These are phyloP conservation scores for Lasiurus borealis DNA, from an alignment of 2,113 vertebrate genomes.

Conservation along the genomic window DNA sequence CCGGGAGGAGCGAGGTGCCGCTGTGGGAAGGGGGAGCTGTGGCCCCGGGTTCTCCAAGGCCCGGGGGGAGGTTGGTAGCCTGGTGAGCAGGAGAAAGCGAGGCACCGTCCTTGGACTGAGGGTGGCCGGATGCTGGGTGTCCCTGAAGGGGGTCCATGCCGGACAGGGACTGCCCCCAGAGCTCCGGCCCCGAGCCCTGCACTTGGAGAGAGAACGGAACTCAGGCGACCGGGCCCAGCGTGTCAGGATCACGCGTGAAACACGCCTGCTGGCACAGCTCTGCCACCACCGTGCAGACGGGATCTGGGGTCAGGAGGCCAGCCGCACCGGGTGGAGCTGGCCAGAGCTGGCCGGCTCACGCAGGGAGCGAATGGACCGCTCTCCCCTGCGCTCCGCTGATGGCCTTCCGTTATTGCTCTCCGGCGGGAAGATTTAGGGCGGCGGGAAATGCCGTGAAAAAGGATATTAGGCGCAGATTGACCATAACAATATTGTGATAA, in stretches of 20 bases:
- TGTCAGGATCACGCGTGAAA: background rate
- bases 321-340: no score
- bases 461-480: slow-evolving; percentile 75
- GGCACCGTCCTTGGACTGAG: background rate
- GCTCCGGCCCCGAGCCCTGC: background rate
- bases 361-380: no score
- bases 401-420: slow-evolving; percentile 60
- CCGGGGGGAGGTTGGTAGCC: accelerated
- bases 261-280: background rate
- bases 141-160: accelerated
- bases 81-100: accelerated
- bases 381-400: background rate
- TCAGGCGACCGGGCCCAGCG: background rate
- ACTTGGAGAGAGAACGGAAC: background rate
- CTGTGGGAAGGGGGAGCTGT: accelerated
- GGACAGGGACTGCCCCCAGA: background rate
- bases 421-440: slow-evolving; percentile 55
- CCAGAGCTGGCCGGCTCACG: background rate
- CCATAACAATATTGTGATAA: slow-evolving; percentile 69
- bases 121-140: accelerated
- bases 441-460: slow-evolving; percentile 53
- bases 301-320: background rate
- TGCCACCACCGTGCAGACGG: background rate
- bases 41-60: background rate
- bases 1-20: accelerated